Evolutionary conservation across 2,113 vertebrate species (phyloP), one percentile per base, ranked within the genome.

Genomic region (Halcyon malimbica): DNA sequence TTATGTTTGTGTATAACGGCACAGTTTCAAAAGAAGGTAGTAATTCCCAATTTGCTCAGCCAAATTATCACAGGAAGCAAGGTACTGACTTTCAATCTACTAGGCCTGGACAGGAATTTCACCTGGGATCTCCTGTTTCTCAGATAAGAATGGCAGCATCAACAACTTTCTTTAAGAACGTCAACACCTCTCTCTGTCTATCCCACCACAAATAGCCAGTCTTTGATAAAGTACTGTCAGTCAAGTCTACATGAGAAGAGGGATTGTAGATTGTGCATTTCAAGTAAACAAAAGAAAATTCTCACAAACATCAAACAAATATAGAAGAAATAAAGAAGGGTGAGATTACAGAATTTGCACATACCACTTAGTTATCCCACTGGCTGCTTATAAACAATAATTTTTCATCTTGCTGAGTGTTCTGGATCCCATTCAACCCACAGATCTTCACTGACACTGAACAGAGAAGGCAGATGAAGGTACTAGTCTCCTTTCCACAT

Each of bases 381-480:
- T 62, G 31, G 4, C 16, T 81, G 9, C 44, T 53, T 46, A 37
- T 16, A 77, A 24, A 14, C 16, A 73, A 41, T 2, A 1, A 7
- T 65, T 80, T 81, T 74, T 15, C 23, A 83, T 3, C 21, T 48
- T 44, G 8, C n/a, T 80, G 12, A 20, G 5, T 35, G 4, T 26
- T 94, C 65, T 60, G 5, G 17, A 18, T 65, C 6, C 20, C 14
- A 46, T 39, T 78, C 15, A 42, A 25, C 4, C 63, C 7, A 4
- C 4, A 3, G 0, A 53, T 63, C 48, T 68, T 83, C 50, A 35
- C 0, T 2, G 1, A 5, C 11, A 81, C 16, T 44, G 44, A 67
- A 44, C 11, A 65, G 31, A 53, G 50, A 62, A 57, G 1, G 6
- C 8, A 83, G 6, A 16, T 1, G 4, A 79, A 18, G 6, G 21